Evolutionary conservation across 2,113 vertebrate genomes (phyloP).

Genomic region (Hiodon alosoides): DNA sequence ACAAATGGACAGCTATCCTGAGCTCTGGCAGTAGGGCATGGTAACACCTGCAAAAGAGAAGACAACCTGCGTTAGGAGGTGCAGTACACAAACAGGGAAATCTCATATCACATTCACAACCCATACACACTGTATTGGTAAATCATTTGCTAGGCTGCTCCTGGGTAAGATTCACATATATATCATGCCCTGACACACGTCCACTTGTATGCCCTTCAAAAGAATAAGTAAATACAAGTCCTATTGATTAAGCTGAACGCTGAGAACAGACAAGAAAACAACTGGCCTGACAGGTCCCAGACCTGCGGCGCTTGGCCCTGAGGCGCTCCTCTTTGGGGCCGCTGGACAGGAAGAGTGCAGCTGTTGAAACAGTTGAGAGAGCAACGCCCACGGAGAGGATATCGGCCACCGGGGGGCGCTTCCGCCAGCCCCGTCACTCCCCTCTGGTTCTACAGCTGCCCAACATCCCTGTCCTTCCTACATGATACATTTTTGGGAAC

Average conservation of each 20-base stretch:
- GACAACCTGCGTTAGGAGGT: neutral
- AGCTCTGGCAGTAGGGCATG: conserved; percentile 30
- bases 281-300: neutral
- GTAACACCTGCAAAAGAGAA: conserved; percentile 12
- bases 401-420: conserved; percentile 57
- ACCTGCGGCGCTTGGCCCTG: neutral
- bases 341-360: conserved; percentile 40
- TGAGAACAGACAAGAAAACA: neutral
- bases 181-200: too few relatives aligned
- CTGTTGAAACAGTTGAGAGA: conserved; percentile 52
- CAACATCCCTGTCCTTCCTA: conserved; percentile 45
- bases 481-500: conserved; percentile 49
- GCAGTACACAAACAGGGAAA: neutral
- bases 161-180: too few relatives aligned
- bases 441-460: conserved; percentile 57
- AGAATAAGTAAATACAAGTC: neutral
- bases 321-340: neutral
- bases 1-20: conserved; percentile 12
- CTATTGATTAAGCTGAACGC: neutral
- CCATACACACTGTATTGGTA: too few relatives aligned
- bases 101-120: too few relatives aligned
- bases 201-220: neutral
- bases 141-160: too few relatives aligned
- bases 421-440: conserved; percentile 60
- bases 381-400: conserved; percentile 52